These are phyloP conservation scores for Tangara arthus DNA, from an alignment of 2,797 vertebrate species.

Conservation along the genomic window DNA sequence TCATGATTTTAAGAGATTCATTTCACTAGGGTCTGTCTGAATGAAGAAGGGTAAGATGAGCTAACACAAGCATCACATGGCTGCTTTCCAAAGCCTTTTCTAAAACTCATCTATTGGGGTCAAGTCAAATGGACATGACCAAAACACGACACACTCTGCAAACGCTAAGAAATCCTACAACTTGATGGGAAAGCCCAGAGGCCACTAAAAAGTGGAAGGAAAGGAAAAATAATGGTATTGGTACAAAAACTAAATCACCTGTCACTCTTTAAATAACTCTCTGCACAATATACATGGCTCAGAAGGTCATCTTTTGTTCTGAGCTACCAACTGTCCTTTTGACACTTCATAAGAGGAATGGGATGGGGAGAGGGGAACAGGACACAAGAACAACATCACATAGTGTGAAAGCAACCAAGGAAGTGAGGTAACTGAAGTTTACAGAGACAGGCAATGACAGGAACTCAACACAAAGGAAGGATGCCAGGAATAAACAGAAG, in stretches of 20 bases:
- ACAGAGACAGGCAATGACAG: neutral
- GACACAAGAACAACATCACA: neutral
- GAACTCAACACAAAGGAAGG: constrained; percentile 49
- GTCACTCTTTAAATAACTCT: neutral
- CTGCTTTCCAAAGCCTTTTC: neutral
- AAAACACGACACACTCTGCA: neutral
- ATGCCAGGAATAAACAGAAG: constrained; percentile 23
- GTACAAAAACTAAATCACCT: neutral
- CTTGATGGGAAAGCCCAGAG: neutral
- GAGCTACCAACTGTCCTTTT: neutral
- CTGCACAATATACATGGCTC: neutral
- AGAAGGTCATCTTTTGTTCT: constrained; percentile 27
- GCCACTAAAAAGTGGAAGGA: neutral
- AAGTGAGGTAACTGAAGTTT: constrained; percentile 43
- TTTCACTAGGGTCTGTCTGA: neutral
- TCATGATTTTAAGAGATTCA: neutral
- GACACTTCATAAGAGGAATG: neutral
- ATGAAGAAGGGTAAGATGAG: neutral
- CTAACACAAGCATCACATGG: accelerated
- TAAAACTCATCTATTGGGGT: neutral
- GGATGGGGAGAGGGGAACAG: neutral
- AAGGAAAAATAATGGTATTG: neutral
- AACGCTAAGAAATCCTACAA: neutral
- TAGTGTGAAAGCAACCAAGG: neutral
- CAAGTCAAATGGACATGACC: neutral